Percentiles rank a stretch among this genome's conserved stretches.
phyloP scores from a whole-genome alignment of 2,888 invertebrate genomes.

The Hylaea fasciaria region DNA sequence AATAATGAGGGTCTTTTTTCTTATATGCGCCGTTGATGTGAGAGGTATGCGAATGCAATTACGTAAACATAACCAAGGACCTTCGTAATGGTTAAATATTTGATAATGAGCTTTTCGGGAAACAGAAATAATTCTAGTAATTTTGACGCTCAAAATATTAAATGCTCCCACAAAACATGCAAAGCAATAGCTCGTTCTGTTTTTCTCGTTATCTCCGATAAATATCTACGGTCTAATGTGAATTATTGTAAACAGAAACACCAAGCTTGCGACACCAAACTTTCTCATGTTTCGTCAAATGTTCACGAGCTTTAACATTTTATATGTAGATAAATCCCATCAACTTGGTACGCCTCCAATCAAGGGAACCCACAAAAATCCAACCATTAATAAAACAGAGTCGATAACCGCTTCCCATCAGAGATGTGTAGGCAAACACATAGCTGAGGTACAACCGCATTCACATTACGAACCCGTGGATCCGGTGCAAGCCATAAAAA shows the following conservation, averaged over 20 bases:
- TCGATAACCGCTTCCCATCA: conserved; percentile 49
- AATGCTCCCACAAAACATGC: neutral
- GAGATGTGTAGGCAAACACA: conserved; percentile 45
- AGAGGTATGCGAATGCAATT: conserved; percentile 34
- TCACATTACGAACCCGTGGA: conserved; percentile 20
- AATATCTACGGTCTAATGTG: conserved; percentile 11
- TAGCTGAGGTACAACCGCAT: conserved; percentile 28
- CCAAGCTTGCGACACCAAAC: conserved; percentile 17
- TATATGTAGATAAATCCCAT: conserved; percentile 39
- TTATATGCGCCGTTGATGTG: conserved; percentile 35
- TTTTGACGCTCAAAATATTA: conserved; percentile 1
- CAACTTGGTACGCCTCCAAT: conserved; percentile 46
- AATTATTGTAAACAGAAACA: conserved; percentile 23
- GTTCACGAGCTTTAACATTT: conserved; percentile 34
- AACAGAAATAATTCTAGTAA: conserved; percentile 8
- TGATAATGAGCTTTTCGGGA: conserved; percentile 10
- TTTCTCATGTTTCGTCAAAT: conserved; percentile 39
- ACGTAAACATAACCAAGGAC: conserved; percentile 28
- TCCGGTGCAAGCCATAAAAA: conserved; percentile 32
- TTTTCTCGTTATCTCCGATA: conserved; percentile 4
- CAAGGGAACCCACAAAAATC: conserved; percentile 43
- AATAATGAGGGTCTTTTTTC: conserved; percentile 46
- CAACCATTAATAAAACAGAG: conserved; percentile 48
- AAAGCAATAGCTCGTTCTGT: conserved; percentile 1
- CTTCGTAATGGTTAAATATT: conserved; percentile 21